Base-by-base conservation (phyloP, 2,888 invertebrate species). In the Phengaris arion region DNA sequence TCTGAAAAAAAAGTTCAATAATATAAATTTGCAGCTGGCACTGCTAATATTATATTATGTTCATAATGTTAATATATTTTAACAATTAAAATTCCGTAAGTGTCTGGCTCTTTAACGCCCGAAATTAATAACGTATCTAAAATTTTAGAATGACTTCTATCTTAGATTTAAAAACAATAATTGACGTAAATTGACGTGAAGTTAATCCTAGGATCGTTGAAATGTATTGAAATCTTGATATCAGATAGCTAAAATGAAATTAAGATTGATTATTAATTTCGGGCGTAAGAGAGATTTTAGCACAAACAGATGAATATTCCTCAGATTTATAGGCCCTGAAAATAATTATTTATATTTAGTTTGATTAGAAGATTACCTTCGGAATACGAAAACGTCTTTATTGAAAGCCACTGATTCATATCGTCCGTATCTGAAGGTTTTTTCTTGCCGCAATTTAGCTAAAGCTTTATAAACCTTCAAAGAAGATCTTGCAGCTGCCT, bases 401-500 rank as follows among this genome's bases (percentile, higher is more conserved):
- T 94, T 93, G 6, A 95, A 77, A 13, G 95, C 94, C 78, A 93
- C 84, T 6, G 95, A 94, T 46, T 89, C 87, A 59, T 95, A 92
- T 68, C 91, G 90, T 4, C 95, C 95, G 46, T 91, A 82, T 81
- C 89, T 88, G 69, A 96, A 86, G 0, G 94, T 93, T 0, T 92
- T 88, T 6, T 91, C 85, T 76, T 94, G 89, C 13, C 96, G 94
- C 7, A 96, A 85, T 10, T 85, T 80, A 1, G 95, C 87, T 22
- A 96, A 83, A 0, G 92, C 85, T 81, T 94, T 92, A 83, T 96
- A 97, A 12, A 96, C 88, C 79, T 94, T 94, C 77, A 95, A 94
- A 79, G 96, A 95, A 48, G 96, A 96, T 54, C 89, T 87, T 0
- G 85, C 83, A 0, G 86, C 86, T 7, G 83, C 81, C 76, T 84